These are phyloP conservation scores for Pardalotus punctatus DNA, from an alignment of 2,113 vertebrate species.

Conservation along the genomic window DNA sequence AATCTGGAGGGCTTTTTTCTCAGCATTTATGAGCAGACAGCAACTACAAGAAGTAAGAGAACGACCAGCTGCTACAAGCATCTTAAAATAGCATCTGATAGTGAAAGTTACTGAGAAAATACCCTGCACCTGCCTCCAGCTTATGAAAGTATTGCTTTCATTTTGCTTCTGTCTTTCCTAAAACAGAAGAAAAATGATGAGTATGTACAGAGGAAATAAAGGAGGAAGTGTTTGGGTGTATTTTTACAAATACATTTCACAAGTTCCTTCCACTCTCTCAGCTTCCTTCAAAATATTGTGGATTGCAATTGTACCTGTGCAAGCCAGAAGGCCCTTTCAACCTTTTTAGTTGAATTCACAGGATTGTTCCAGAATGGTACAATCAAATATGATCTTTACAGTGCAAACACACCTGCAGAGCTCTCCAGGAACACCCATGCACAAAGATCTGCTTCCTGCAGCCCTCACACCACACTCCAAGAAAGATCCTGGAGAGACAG, in stretches of 20 bases:
- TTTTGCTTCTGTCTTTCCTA: neutral
- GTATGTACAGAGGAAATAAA: neutral
- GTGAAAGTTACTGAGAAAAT: conserved; percentile 41
- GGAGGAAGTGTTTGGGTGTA: conserved; percentile 40
- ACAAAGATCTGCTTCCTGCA: neutral
- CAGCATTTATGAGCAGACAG: neutral
- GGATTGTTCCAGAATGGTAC: neutral
- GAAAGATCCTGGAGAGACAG: neutral
- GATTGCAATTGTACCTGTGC: neutral
- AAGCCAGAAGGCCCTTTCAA: neutral
- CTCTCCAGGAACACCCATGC: neutral
- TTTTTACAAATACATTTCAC: conserved; percentile 29
- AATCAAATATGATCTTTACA: neutral
- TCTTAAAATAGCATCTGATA: conserved; percentile 46
- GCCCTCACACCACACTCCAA: neutral
- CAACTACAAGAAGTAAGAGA: neutral
- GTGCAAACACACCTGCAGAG: neutral
- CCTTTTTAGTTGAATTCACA: neutral
- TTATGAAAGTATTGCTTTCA: neutral
- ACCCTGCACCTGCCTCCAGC: conserved; percentile 42
- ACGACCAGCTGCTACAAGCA: neutral
- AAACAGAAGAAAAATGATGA: conserved; percentile 35
- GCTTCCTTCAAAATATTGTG: neutral
- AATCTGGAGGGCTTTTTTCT: conserved; percentile 11
- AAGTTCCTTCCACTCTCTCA: conserved; percentile 29